phyloP scores from a whole-genome alignment of 2,113 vertebrate species.

The Noturus placidus region DNA sequence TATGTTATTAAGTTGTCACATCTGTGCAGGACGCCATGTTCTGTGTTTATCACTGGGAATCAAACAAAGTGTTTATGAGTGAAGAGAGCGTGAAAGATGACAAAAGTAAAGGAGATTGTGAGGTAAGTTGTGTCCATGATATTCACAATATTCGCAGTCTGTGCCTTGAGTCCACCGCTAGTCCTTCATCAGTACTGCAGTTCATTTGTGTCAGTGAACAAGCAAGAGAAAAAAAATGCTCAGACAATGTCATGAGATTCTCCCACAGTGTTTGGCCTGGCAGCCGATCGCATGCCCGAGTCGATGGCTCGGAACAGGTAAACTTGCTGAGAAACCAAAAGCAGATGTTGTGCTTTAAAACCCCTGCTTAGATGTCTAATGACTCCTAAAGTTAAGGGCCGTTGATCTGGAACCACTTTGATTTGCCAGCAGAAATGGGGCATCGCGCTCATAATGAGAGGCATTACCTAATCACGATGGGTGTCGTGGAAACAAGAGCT shows the following conservation, averaged over 20 bases:
- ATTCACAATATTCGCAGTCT: not conserved
- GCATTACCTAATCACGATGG: slow-evolving; percentile 56
- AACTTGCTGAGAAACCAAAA: slow-evolving; percentile 53
- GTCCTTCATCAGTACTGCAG: slow-evolving; percentile 18
- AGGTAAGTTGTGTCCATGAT: not conserved
- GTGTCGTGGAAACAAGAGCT: slow-evolving; percentile 29
- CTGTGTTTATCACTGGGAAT: slow-evolving; percentile 55
- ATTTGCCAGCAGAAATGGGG: slow-evolving; percentile 63
- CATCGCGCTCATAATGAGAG: slow-evolving; percentile 57
- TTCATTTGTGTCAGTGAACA: slow-evolving; percentile 33
- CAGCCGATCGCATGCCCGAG: slow-evolving; percentile 22
- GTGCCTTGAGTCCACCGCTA: slow-evolving; percentile 25
- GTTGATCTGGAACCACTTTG: slow-evolving; percentile 56
- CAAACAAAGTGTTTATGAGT: slow-evolving; percentile 51
- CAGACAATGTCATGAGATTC: slow-evolving; percentile 40
- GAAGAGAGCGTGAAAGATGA: slow-evolving; percentile 30
- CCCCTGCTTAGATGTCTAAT: slow-evolving; percentile 62
- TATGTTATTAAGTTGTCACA: slow-evolving; percentile 66
- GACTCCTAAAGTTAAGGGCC: slow-evolving; percentile 59
- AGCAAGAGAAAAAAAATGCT: not conserved
- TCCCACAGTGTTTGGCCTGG: slow-evolving; percentile 32
- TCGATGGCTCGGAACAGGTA: slow-evolving; percentile 60
- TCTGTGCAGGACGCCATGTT: slow-evolving; percentile 59
- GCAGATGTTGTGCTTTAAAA: slow-evolving; percentile 62
- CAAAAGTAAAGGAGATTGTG: not conserved